These are phyloP conservation scores for Anarrhichthys ocellatus DNA, from an alignment of 2,113 vertebrate species.

Conservation along the genomic window DNA sequence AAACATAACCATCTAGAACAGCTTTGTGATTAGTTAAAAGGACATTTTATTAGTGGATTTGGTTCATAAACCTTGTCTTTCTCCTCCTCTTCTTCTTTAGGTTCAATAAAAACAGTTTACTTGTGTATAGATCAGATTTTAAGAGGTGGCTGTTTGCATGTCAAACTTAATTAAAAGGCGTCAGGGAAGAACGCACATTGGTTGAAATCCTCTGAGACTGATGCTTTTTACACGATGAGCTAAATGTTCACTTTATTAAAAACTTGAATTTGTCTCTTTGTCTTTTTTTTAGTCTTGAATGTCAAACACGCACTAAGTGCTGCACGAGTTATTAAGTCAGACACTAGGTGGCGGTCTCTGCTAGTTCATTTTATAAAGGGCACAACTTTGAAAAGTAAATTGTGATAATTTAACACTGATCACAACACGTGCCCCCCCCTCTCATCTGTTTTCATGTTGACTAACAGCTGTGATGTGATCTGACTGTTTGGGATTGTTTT, in stretches of 20 bases:
- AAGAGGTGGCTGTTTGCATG: too few relatives aligned
- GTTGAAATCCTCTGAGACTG: neutral
- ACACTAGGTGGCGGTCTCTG: slow-evolving; percentile 55
- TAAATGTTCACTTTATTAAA: neutral
- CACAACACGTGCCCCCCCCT: neutral
- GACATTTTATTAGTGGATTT: neutral
- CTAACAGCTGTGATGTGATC: neutral
- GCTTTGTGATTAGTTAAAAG: neutral
- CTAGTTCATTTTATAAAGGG: neutral
- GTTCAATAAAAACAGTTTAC: neutral
- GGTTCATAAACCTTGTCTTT: too few relatives aligned
- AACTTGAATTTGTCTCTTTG: neutral
- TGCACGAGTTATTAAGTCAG: neutral
- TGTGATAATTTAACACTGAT: neutral
- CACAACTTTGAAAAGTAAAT: neutral
- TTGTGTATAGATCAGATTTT: too few relatives aligned
- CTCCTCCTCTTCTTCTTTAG: neutral
- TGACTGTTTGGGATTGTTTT: neutral
- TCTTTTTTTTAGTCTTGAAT: neutral
- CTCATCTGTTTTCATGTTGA: neutral
- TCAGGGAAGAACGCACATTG: too few relatives aligned
- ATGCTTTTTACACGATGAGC: neutral
- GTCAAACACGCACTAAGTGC: neutral
- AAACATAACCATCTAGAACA: neutral
- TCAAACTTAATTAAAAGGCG: too few relatives aligned